Evolutionary conservation across 2,113 vertebrate genomes (phyloP).

Genomic region (Vicugna pacos): DNA sequence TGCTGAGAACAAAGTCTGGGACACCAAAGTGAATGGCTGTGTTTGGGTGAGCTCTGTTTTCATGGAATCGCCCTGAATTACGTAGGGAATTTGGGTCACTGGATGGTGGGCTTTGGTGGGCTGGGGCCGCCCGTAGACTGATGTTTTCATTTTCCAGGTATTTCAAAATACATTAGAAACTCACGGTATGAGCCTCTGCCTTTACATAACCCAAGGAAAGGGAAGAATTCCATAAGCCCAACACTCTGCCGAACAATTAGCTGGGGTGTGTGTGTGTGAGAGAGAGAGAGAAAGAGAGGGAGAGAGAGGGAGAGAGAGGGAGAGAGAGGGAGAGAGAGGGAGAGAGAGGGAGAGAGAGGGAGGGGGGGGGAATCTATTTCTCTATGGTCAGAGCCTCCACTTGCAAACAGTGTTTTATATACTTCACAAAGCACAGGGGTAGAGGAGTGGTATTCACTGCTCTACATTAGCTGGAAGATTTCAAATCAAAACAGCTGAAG

Average conservation of each 20-base stretch:
- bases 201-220: slow-evolving; percentile 83
- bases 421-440: slow-evolving; percentile 68
- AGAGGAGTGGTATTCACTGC: slow-evolving; percentile 76
- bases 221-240: slow-evolving; percentile 70
- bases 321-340: background rate
- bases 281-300: background rate
- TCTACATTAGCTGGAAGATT: slow-evolving; percentile 77
- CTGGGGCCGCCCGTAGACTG: slow-evolving; percentile 50
- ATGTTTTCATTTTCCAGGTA: background rate
- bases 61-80: background rate
- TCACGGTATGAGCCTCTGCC: slow-evolving; percentile 66
- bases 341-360: background rate
- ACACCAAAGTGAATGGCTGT: background rate
- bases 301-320: background rate
- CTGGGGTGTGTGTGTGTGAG: background rate
- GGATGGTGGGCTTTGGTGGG: rapidly evolving
- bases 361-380: slow-evolving; percentile 39
- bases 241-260: slow-evolving; percentile 53
- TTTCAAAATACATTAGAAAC: slow-evolving; percentile 73
- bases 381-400: slow-evolving; percentile 63
- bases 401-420: slow-evolving; percentile 75
- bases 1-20: too few relatives aligned
- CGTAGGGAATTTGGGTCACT: rapidly evolving
- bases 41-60: background rate
- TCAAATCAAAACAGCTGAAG: slow-evolving; percentile 80